A percentile compares a stretch with the other conserved stretches of the same genome.
These are phyloP conservation scores for Endomychus coccineus DNA, from an alignment of 2,888 invertebrate species.

Conservation along the genomic window DNA sequence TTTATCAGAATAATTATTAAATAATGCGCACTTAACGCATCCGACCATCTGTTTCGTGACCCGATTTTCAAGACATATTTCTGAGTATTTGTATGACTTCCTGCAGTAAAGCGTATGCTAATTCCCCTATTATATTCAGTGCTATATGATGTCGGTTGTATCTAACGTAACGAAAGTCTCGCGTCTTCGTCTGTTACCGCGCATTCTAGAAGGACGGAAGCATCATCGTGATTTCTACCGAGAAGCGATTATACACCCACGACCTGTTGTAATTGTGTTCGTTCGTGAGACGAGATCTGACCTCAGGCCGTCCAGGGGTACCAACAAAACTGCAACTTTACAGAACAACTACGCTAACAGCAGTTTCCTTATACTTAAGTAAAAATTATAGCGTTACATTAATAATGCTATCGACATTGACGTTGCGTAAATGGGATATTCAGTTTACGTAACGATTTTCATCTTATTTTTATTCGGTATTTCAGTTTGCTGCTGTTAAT, in stretches of 20 bases:
- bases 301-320: constrained; percentile 40
- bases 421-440: too few relatives aligned
- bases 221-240: constrained; percentile 30
- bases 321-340: constrained; percentile 30
- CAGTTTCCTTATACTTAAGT: too few relatives aligned
- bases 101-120: constrained; percentile 41
- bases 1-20: constrained; percentile 47
- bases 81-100: constrained; percentile 18
- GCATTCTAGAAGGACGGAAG: constrained; percentile 26
- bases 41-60: constrained; percentile 24
- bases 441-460: too few relatives aligned
- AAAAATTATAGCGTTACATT: too few relatives aligned
- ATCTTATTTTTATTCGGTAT: too few relatives aligned
- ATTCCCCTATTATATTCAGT: constrained; percentile 46
- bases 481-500: too few relatives aligned
- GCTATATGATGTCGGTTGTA: constrained; percentile 37
- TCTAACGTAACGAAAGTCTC: constrained; percentile 16
- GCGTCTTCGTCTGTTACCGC: constrained; percentile 19
- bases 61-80: constrained; percentile 10
- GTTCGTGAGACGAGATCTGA: constrained; percentile 42
- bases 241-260: constrained; percentile 45
- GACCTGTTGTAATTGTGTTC: constrained; percentile 42
- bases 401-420: too few relatives aligned
- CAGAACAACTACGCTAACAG: not conserved
- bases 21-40: constrained; percentile 43